Conservation (phyloP, 2,797 vertebrate species). For the Bufotes viridis region DNA sequence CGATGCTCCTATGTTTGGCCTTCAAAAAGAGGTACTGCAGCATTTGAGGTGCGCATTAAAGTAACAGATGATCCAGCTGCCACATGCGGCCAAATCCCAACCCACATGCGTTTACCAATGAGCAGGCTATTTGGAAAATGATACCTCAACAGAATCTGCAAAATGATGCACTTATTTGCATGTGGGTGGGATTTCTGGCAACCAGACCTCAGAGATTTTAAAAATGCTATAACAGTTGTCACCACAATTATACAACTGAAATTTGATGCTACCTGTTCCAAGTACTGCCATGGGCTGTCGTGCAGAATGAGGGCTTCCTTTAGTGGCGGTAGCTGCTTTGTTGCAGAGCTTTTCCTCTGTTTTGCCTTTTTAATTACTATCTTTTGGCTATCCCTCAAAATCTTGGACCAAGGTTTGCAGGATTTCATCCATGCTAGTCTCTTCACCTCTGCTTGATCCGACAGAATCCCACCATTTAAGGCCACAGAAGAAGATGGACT, state of each 20-base stretch:
- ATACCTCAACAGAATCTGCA: no score
- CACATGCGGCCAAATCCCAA: no score
- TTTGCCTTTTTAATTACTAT: slow-evolving; percentile 64
- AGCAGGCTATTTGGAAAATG: no score
- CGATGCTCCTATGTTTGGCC: no score
- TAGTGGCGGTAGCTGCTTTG: slow-evolving; percentile 72
- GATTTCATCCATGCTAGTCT: slow-evolving; percentile 84
- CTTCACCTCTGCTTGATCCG: slow-evolving; percentile 78
- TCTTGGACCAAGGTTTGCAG: slow-evolving; percentile 82
- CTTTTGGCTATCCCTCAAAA: slow-evolving; percentile 78
- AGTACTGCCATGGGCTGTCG: slow-evolving; percentile 73
- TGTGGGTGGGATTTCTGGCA: no score
- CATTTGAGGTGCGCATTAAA: no score
- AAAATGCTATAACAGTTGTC: not conserved
- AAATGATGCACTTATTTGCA: no score
- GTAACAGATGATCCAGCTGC: no score
- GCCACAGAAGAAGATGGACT: slow-evolving; percentile 19
- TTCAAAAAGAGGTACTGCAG: no score
- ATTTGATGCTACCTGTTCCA: slow-evolving; percentile 81
- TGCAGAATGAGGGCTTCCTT: slow-evolving; percentile 76
- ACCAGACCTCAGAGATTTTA: no score
- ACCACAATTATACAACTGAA: not conserved
- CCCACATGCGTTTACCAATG: no score
- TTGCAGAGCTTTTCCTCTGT: slow-evolving; percentile 65
- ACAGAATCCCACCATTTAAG: slow-evolving; percentile 61